Conservation (phyloP, 2,888 invertebrate genomes). For the Zaprionus obscuricornis region DNA sequence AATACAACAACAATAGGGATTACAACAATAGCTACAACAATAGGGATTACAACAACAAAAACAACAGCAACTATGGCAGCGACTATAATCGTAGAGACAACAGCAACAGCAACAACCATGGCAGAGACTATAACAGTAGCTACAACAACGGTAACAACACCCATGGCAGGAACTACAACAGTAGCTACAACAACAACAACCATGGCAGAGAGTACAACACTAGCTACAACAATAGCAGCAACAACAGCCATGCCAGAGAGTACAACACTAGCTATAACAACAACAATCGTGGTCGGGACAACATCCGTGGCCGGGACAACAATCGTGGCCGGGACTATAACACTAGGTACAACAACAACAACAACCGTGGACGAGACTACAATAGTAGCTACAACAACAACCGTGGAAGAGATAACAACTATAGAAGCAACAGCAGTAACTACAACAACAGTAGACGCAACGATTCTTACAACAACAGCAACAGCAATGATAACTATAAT, state of each 20-base stretch:
- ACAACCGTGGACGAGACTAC: not conserved
- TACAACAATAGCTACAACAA: not conserved
- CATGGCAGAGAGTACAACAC: not conserved
- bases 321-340: not conserved
- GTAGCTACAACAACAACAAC: not conserved
- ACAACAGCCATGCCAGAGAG: no score
- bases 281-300: no score
- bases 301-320: no score
- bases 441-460: not conserved
- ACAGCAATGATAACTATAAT: not conserved
- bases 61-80: conserved; percentile 10
- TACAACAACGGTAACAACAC: not conserved
- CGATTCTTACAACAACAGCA: not conserved
- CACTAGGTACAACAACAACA: not conserved
- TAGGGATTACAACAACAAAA: not conserved
- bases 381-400: not conserved
- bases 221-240: not conserved
- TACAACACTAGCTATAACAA: no score
- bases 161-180: not conserved
- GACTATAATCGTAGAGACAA: not conserved
- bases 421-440: conserved; percentile 5
- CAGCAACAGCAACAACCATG: not conserved
- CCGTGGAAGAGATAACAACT: not conserved
- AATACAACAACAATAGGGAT: not conserved
- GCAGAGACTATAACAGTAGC: not conserved